Evolutionary conservation across 2,797 vertebrate species (phyloP).

Genomic region (Pristis pectinata): DNA sequence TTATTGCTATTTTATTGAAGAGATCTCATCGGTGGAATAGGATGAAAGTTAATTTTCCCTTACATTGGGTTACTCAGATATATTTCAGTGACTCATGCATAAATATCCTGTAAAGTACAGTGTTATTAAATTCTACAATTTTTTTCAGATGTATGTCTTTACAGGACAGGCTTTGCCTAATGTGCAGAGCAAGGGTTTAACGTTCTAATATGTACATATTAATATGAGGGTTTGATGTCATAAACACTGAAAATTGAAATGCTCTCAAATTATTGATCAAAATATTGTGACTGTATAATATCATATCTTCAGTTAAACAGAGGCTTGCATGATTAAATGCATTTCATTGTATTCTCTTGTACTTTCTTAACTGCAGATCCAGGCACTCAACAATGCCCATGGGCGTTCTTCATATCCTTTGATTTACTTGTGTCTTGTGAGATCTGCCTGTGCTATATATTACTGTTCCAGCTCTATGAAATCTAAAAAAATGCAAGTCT

Average conservation of each 20-base stretch:
- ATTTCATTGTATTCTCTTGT: neutral
- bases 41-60: neutral
- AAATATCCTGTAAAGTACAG: conserved; percentile 6
- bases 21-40: neutral
- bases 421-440: neutral
- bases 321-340: neutral
- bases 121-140: conserved; percentile 20
- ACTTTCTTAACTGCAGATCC: neutral
- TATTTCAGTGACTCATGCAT: neutral
- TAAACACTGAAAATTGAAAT: neutral
- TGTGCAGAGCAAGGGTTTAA: neutral
- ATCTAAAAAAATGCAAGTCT: neutral
- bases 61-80: neutral
- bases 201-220: neutral
- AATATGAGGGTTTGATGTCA: neutral
- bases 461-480: neutral
- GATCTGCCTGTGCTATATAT: neutral
- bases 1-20: conserved; percentile 5
- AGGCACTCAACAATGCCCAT: neutral
- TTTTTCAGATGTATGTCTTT: neutral
- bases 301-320: neutral
- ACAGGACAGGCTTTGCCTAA: neutral
- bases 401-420: neutral
- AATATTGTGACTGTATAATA: neutral
- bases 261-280: neutral